Evolutionary conservation across 2,888 invertebrate genomes (phyloP).

Genomic region (Stenchaetothrips biformis): DNA sequence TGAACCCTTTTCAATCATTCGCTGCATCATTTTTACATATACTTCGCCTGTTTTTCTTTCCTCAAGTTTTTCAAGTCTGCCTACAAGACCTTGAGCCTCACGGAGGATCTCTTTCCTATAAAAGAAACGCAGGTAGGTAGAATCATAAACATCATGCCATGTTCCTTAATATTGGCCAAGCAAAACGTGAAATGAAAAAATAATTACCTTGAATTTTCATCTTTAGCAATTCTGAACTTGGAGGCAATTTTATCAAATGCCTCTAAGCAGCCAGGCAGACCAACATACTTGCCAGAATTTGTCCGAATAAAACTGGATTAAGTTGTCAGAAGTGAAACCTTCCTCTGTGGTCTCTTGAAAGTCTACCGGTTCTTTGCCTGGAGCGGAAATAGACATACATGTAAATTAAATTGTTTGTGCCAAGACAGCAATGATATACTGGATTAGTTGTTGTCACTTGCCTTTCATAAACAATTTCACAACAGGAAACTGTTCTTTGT

Average conservation of each 20-base stretch:
- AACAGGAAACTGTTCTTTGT: conserved; percentile 75
- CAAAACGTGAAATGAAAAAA: neutral
- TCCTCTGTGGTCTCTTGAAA: conserved; percentile 48
- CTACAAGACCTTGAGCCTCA: conserved; percentile 49
- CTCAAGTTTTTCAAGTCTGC: conserved; percentile 44
- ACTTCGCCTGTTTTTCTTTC: conserved; percentile 60
- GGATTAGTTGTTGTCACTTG: no score
- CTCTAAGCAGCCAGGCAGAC: conserved; percentile 80
- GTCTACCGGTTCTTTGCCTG: conserved; percentile 54
- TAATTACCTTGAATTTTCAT: conserved; percentile 48
- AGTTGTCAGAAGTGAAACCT: conserved; percentile 49
- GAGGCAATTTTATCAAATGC: conserved; percentile 72
- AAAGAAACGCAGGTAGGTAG: neutral
- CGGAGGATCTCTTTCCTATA: conserved; percentile 50
- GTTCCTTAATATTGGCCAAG: neutral
- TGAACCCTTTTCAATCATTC: conserved; percentile 70
- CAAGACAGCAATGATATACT: no score
- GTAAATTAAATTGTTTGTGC: no score
- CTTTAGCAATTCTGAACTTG: conserved; percentile 60
- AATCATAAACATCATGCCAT: conserved; percentile 10
- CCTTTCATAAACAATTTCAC: conserved; percentile 70
- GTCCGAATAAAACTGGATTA: conserved; percentile 50
- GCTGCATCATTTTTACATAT: conserved; percentile 76
- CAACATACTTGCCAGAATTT: conserved; percentile 69
- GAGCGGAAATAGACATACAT: neutral